Evolutionary conservation across 1,140 invertebrate species (phyloP).

Genomic region (Philotrypesis tridentata): DNA sequence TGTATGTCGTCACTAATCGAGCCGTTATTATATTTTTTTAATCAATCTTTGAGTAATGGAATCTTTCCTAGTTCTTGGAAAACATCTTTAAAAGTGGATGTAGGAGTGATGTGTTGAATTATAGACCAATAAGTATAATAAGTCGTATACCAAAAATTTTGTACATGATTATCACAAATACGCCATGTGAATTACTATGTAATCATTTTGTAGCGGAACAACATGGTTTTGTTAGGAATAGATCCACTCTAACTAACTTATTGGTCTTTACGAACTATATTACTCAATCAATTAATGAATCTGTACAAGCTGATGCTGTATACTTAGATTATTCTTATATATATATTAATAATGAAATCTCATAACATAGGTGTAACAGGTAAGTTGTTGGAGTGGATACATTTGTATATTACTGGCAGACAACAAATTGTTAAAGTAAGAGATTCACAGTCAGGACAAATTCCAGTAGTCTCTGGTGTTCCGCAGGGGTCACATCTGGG

Average conservation of each 20-base stretch:
- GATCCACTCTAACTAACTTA: constrained; percentile 56
- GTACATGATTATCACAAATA: constrained; percentile 51
- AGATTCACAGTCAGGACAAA: neutral
- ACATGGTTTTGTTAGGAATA: constrained; percentile 55
- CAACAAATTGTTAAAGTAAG: neutral
- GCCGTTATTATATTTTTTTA: constrained; percentile 17
- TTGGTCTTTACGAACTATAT: constrained; percentile 51
- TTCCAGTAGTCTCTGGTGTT: neutral
- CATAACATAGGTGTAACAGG: constrained; percentile 8
- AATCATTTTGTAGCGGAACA: constrained; percentile 39
- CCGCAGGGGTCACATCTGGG: neutral
- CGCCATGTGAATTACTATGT: constrained; percentile 24
- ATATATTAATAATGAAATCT: constrained; percentile 20
- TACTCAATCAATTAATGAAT: constrained; percentile 47
- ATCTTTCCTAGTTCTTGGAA: constrained; percentile 52
- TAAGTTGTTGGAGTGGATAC: neutral
- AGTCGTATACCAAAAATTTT: constrained; percentile 58
- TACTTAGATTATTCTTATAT: constrained; percentile 61
- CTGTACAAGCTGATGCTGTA: constrained; percentile 57
- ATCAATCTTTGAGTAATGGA: constrained; percentile 44
- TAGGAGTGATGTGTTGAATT: constrained; percentile 49
- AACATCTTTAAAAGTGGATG: too few relatives aligned
- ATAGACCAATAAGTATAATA: constrained; percentile 58
- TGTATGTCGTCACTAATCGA: constrained; percentile 33
- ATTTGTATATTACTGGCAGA: neutral